Percentiles rank a stretch among this genome's conserved stretches.
Conservation (phyloP, 2,888 invertebrate species). For the Acheta domesticus region DNA sequence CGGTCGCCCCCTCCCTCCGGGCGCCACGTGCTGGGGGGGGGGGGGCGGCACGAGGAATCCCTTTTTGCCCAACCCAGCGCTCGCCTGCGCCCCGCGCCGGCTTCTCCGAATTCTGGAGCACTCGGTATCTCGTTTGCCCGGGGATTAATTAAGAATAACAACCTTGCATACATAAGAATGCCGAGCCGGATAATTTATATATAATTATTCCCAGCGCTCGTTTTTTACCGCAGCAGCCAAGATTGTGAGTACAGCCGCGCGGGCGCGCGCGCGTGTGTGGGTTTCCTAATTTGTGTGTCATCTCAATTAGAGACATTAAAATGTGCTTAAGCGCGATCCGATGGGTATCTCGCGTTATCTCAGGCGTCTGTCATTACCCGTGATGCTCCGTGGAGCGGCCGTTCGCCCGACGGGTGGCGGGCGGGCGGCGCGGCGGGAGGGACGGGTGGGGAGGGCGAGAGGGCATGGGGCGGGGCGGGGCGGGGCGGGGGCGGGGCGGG, state of each 20-base stretch:
- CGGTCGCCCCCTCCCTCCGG: too few species aligned
- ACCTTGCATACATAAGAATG: conserved; percentile 11
- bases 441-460: background rate
- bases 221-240: background rate
- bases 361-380: background rate
- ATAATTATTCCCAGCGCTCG: background rate
- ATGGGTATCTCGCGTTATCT: conserved; percentile 6
- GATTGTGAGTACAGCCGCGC: background rate
- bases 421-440: background rate
- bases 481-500: background rate
- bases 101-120: background rate
- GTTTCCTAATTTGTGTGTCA: conserved; percentile 9
- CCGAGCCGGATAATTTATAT: background rate
- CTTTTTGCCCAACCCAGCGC: too few species aligned
- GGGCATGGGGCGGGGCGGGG: background rate
- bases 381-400: background rate
- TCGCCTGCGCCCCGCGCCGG: background rate
- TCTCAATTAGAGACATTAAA: conserved; percentile 18
- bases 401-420: background rate
- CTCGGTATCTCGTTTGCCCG: background rate
- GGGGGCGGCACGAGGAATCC: too few species aligned
- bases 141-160: conserved; percentile 18
- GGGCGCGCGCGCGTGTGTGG: conserved; percentile 11
- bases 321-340: conserved; percentile 18
- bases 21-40: too few species aligned